Evolutionary conservation across 2,797 vertebrate species (phyloP), one percentile per base, ranked within the genome.

Genomic region (Paguma larvata): DNA sequence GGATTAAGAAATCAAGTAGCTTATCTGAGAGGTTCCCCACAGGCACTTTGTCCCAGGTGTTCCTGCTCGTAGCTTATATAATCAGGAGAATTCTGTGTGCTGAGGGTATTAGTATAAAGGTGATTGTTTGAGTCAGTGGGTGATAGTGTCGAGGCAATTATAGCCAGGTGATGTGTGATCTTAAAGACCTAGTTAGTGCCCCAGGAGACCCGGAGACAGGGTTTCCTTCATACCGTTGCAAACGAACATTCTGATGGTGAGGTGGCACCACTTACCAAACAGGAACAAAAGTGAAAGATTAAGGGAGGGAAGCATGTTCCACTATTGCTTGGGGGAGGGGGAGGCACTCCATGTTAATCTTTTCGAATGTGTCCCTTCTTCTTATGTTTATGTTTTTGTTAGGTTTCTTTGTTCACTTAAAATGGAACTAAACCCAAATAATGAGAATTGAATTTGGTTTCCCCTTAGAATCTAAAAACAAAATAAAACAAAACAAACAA

Each of bases 121-220:
- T 79, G 88, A 97, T 97, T 98, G 97, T 97, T 96, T 44, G 88
- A 97, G 85, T 89, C 97, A 86, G 94, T 97, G 96, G 97, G 96
- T 89, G 97, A 96, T 48, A 72, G 82, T 93, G 95, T 96, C 89
- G 89, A 62, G 48, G 63, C 96, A 85, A 95, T 98, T 97, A 96
- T 27, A 95, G n/a, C 70, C 90, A 78, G 90, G 91, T 88, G 78
- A 70, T 59, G 48, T 91, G 89, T 84, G 94, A 97, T 96, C 95
- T 82, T 97, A 97, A 97, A 94, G 84, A 90, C 83, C 83, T 94
- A 62, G 93, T 91, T 97, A 96, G 67, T 91, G 41, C 97, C 92
- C 83, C 96, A 90, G 97, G 96, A 95, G 91, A 77, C 34, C 11
- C 0, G 0, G 65, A 95, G 59, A 34, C 38, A 32, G 8, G 78